Evolutionary conservation across 2,888 invertebrate genomes (phyloP).

Genomic region (Antitype chi): DNA sequence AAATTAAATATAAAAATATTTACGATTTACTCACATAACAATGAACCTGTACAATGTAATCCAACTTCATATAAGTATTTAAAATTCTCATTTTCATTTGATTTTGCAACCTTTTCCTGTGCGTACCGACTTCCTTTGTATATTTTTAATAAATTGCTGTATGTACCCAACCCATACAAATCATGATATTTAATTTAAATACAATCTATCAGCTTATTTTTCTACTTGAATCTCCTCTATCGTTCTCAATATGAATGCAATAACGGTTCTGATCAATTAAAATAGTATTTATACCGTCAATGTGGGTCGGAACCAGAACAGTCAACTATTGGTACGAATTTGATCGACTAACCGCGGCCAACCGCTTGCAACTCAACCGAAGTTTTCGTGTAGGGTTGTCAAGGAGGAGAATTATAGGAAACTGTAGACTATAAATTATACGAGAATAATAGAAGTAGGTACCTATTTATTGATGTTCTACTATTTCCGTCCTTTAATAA

Average conservation of each 20-base stretch:
- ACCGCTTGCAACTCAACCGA: slow-evolving; percentile 21
- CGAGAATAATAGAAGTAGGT: too few species aligned
- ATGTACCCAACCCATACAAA: background rate
- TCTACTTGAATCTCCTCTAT: background rate
- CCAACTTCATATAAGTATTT: background rate
- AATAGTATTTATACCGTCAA: slow-evolving; percentile 5
- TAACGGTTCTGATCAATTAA: background rate
- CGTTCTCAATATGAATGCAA: background rate
- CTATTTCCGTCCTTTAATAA: too few species aligned
- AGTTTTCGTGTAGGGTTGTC: slow-evolving; percentile 24
- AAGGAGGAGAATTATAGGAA: slow-evolving; percentile 31
- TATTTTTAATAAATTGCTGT: background rate
- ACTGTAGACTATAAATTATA: background rate
- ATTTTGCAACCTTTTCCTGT: background rate
- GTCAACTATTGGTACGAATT: slow-evolving; percentile 13
- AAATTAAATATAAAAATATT: background rate
- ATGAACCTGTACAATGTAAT: background rate
- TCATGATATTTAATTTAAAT: background rate
- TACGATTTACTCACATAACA: background rate
- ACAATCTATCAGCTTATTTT: background rate
- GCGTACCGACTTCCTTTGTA: background rate
- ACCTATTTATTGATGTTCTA: too few species aligned
- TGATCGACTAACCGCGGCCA: slow-evolving; percentile 8
- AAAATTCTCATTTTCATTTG: background rate
- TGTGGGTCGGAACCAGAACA: slow-evolving; percentile 6